Evolutionary conservation across 2,888 invertebrate species (phyloP), one percentile per base, ranked within the genome.

Genomic region (Agonopterix arenella): DNA sequence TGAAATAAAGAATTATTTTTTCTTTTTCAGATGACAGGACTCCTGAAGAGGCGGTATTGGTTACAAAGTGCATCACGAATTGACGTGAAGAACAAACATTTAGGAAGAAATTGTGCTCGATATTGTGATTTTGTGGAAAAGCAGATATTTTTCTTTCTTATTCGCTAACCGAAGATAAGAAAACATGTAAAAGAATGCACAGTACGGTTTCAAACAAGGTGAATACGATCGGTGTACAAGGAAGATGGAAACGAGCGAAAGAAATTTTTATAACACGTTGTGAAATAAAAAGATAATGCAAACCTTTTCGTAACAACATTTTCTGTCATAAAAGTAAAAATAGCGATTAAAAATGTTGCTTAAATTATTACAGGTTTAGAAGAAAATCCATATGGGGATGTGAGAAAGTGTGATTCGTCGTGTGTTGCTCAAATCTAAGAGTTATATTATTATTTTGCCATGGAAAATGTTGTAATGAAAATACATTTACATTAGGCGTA

Each of bases 191-290:
- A 40, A 40, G 10, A 40, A n/a, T 40, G 10, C 10, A 40, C 9
- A 40, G n/a, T 40, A 11, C 10, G 28, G 11, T 10, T 38, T 36
- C 28, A 36, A n/a, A 11, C 8, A 45, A 36, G n/a, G 28, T 38
- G 45, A 11, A 61, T 60, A 65, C 53, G 62, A 61, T 63, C 68
- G 64, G 59, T 47, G 42, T 11, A 43, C 37, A 13, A 18, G 56
- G 61, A 62, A 63, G 66, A 70, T 66, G 57, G 63, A 61, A 68
- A 73, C 56, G 70, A 75, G 79, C 79, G 76, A 79, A 80, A 77
- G 76, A 78, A 64, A 74, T 78, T 82, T 81, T 81, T 84, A 82
- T 80, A 83, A 82, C 66, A 85, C 77, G 86, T 86, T 86, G 88
- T 86, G 85, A 88, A 80, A 70, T 68, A 67, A 67, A 73, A 70